Percentiles rank a stretch among this genome's conserved stretches.
These are phyloP conservation scores for Orchesella flavescens DNA, from an alignment of 2,888 invertebrate genomes.

Conservation along the genomic window DNA sequence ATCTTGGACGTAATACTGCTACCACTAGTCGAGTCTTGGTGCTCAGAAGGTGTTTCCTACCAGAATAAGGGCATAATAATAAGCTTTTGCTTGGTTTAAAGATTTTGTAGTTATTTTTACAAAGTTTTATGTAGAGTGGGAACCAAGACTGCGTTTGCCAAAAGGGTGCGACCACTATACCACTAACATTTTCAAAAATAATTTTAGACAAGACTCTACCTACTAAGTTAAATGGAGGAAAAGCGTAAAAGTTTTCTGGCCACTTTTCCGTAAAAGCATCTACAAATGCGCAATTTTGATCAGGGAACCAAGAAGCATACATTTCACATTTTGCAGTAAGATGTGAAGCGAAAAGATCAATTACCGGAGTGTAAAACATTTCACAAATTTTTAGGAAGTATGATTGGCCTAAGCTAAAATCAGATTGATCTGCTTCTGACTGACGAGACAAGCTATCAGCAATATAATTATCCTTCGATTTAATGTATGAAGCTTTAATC, in stretches of 20 bases:
- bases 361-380: neutral
- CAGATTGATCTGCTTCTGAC: slow-evolving; percentile 1
- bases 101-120: neutral
- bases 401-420: slow-evolving; percentile 13
- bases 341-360: slow-evolving; percentile 44
- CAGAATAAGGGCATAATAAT: slow-evolving; percentile 17
- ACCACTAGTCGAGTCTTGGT: neutral
- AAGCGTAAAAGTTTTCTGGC: slow-evolving; percentile 43
- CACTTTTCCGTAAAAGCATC: slow-evolving; percentile 52
- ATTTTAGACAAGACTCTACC: no score
- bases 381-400: slow-evolving; percentile 12
- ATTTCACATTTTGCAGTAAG: slow-evolving; percentile 19
- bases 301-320: slow-evolving; percentile 34
- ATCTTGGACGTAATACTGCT: slow-evolving; percentile 18
- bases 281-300: neutral
- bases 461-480: slow-evolving; percentile 8
- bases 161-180: slow-evolving; percentile 43
- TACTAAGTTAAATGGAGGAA: no score
- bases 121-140: slow-evolving; percentile 15
- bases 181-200: slow-evolving; percentile 17
- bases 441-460: slow-evolving; percentile 34
- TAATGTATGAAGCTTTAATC: slow-evolving; percentile 32
- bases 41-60: neutral
- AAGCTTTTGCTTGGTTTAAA: neutral
- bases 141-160: slow-evolving; percentile 49